These are phyloP conservation scores for Oplegnathus fasciatus DNA, from an alignment of 2,113 vertebrate species.

Conservation along the genomic window DNA sequence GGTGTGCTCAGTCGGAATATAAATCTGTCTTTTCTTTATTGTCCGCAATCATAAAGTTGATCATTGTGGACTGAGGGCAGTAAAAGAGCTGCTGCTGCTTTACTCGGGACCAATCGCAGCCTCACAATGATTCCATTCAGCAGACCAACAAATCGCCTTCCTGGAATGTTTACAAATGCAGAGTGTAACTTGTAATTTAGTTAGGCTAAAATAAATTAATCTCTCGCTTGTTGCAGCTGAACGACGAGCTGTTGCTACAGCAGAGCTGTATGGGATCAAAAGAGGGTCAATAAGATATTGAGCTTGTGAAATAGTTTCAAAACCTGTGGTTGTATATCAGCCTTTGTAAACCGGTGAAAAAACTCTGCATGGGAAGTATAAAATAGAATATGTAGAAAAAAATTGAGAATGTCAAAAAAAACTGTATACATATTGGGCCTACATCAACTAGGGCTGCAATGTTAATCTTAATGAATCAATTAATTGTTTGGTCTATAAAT, in stretches of 20 bases:
- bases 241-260: slow-evolving; percentile 12
- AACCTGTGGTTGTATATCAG: neutral
- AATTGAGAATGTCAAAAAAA: neutral
- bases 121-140: slow-evolving; percentile 63
- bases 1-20: slow-evolving; percentile 46
- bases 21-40: slow-evolving; percentile 72
- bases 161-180: slow-evolving; percentile 61
- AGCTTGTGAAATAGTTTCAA: neutral
- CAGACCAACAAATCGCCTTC: slow-evolving; percentile 28
- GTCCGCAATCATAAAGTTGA: slow-evolving; percentile 63
- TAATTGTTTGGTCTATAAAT: neutral
- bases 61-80: slow-evolving; percentile 56
- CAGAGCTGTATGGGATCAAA: neutral
- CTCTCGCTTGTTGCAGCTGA: slow-evolving; percentile 3
- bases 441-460: neutral
- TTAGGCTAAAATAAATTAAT: slow-evolving; percentile 37
- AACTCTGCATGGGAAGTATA: neutral
- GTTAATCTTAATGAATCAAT: neutral
- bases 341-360: neutral
- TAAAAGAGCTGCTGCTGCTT: slow-evolving; percentile 62
- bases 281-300: neutral
- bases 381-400: neutral
- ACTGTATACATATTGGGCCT: neutral
- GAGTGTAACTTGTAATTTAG: slow-evolving; percentile 48
- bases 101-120: slow-evolving; percentile 21